phyloP scores from a whole-genome alignment of 2,113 vertebrate genomes.

The Steatornis caripensis region DNA sequence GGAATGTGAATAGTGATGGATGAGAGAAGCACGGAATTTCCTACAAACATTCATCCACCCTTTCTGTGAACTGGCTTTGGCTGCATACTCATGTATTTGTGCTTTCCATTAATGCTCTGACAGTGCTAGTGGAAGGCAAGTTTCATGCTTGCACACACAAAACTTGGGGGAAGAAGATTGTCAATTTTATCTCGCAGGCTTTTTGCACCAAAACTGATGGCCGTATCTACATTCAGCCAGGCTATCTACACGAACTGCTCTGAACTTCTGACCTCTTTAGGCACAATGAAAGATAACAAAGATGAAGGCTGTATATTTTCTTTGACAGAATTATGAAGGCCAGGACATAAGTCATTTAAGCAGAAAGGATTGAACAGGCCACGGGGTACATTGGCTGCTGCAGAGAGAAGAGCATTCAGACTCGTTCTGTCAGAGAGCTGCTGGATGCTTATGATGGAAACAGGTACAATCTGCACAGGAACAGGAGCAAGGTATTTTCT shows the following conservation, averaged over 20 bases:
- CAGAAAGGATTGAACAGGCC: slow-evolving; percentile 22
- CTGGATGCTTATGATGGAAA: neutral
- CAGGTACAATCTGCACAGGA: slow-evolving; percentile 19
- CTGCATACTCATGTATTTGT: neutral
- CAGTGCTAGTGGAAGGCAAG: neutral
- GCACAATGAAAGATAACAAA: slow-evolving; percentile 65
- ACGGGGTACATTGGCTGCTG: neutral
- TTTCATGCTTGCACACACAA: slow-evolving; percentile 42
- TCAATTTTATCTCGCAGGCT: slow-evolving; percentile 8
- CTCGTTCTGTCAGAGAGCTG: neutral
- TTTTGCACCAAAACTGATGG: slow-evolving; percentile 50
- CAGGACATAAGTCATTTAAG: slow-evolving; percentile 57
- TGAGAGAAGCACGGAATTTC: slow-evolving; percentile 53
- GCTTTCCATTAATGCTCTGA: neutral
- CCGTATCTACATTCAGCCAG: slow-evolving; percentile 48
- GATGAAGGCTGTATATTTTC: slow-evolving; percentile 64
- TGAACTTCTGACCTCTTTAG: slow-evolving; percentile 67
- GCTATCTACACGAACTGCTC: slow-evolving; percentile 31
- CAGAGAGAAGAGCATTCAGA: neutral
- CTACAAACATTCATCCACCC: slow-evolving; percentile 23
- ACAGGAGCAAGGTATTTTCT: neutral
- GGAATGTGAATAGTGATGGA: slow-evolving; percentile 60
- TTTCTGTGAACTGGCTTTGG: neutral
- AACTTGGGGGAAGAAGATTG: slow-evolving; percentile 50
- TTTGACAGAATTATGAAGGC: slow-evolving; percentile 63